Evolutionary conservation across 92 coral and sea anemone genomes (phyloP).

Genomic region (Actinernus sp.): DNA sequence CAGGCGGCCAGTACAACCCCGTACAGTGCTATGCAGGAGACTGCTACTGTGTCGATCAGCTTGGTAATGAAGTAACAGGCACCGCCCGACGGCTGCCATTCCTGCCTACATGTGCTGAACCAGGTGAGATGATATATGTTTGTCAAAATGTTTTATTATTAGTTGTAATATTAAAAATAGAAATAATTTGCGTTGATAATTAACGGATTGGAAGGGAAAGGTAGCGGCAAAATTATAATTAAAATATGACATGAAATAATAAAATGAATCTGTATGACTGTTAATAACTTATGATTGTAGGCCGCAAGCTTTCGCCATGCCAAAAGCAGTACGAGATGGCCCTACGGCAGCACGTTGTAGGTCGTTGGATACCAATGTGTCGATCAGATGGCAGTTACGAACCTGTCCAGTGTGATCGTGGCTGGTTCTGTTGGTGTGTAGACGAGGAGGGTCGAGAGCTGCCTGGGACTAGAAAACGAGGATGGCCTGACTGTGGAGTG

Average conservation of each 20-base stretch:
- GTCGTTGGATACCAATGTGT: constrained; percentile 92
- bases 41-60: constrained; percentile 91
- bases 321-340: constrained; percentile 70
- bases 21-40: constrained; percentile 82
- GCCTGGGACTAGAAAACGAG: constrained; percentile 73
- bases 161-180: too few species aligned
- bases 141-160: too few species aligned
- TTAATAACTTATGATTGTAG: too few species aligned
- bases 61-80: constrained; percentile 77
- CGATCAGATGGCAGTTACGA: constrained; percentile 85
- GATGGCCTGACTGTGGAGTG: constrained; percentile 90
- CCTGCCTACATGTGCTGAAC: constrained; percentile 58
- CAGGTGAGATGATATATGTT: too few species aligned
- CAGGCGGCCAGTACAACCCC: constrained; percentile 89
- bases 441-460: constrained; percentile 90
- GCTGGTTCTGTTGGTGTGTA: constrained; percentile 98
- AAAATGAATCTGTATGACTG: too few species aligned
- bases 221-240: too few species aligned
- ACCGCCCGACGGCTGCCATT: constrained; percentile 60
- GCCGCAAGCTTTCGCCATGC: constrained; percentile 65
- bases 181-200: too few species aligned
- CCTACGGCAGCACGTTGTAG: constrained; percentile 75
- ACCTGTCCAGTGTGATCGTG: constrained; percentile 92
- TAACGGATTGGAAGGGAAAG: too few species aligned
- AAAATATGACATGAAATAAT: too few species aligned